phyloP scores from a whole-genome alignment of 2,888 invertebrate species.

The Caenorhabditis becei region DNA sequence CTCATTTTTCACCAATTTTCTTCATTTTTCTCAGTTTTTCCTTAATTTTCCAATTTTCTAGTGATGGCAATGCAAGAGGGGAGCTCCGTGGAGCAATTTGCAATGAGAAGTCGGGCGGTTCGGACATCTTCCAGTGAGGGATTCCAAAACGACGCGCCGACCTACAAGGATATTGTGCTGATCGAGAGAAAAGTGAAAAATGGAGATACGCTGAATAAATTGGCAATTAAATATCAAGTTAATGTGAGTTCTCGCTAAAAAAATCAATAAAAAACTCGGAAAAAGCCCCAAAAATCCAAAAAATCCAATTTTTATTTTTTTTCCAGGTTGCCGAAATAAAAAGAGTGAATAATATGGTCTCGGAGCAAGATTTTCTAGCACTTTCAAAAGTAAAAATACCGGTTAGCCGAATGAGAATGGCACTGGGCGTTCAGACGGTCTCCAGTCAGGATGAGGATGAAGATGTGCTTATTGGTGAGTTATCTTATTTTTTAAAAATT shows the following conservation, averaged over 20 bases:
- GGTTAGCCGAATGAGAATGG: constrained; percentile 73
- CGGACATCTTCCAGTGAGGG: constrained; percentile 65
- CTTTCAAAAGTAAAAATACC: constrained; percentile 76
- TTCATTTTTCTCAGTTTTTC: constrained; percentile 5
- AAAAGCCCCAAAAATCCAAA: too few relatives aligned
- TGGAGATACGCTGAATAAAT: constrained; percentile 78
- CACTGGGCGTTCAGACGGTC: constrained; percentile 63
- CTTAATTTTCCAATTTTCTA: background rate
- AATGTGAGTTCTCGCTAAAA: constrained; percentile 66
- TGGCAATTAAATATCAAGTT: constrained; percentile 79
- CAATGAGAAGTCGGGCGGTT: constrained; percentile 66
- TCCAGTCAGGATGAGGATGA: constrained; percentile 58
- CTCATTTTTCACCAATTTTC: background rate
- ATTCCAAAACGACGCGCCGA: constrained; percentile 58
- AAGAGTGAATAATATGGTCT: constrained; percentile 77
- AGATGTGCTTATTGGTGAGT: constrained; percentile 44
- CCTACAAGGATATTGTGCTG: constrained; percentile 69
- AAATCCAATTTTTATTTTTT: too few relatives aligned
- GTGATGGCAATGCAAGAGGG: constrained; percentile 52
- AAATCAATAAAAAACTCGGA: background rate
- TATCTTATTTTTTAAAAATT: constrained; percentile 1
- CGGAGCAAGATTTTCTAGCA: constrained; percentile 77
- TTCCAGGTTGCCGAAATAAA: constrained; percentile 79
- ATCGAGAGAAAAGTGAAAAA: constrained; percentile 76
- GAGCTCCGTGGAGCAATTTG: constrained; percentile 62